phyloP scores from a whole-genome alignment of 2,888 invertebrate species.

The Alviniconcha strummeri region DNA sequence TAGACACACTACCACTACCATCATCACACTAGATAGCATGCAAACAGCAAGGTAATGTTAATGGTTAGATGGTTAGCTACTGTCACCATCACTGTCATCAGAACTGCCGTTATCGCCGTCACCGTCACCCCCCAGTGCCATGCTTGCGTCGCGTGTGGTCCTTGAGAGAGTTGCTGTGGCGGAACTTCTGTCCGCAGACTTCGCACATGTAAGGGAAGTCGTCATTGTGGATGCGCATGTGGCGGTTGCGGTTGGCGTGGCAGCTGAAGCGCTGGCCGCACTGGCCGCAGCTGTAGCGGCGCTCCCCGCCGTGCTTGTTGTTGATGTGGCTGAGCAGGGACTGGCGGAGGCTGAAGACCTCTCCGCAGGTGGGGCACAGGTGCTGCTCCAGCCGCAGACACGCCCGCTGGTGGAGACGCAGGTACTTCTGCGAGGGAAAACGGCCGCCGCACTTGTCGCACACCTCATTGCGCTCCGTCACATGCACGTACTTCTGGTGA shows the following conservation, averaged over 20 bases:
- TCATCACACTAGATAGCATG: too few species aligned
- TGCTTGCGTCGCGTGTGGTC: constrained; percentile 8
- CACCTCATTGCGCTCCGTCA: neutral
- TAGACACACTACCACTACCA: too few species aligned
- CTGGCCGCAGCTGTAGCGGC: neutral
- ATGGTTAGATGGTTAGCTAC: too few species aligned
- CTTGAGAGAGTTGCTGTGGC: constrained; percentile 28
- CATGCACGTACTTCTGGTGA: constrained; percentile 10
- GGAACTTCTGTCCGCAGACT: constrained; percentile 21
- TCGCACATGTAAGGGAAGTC: constrained; percentile 20
- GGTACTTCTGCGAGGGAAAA: constrained; percentile 7
- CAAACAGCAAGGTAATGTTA: too few species aligned
- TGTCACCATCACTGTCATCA: too few species aligned
- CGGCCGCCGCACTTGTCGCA: constrained; percentile 19
- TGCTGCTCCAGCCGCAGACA: constrained; percentile 22
- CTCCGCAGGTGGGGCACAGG: constrained; percentile 7
- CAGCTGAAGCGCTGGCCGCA: constrained; percentile 8
- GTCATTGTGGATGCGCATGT: constrained; percentile 25
- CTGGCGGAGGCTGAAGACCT: constrained; percentile 2
- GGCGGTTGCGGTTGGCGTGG: constrained; percentile 14
- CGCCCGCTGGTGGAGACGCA: neutral
- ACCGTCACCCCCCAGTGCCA: neutral
- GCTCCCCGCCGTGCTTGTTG: neutral
- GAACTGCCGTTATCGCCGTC: too few species aligned
- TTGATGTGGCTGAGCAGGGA: neutral